phyloP scores from a whole-genome alignment of 2,888 invertebrate species.

The Scaptomyza parva region DNA sequence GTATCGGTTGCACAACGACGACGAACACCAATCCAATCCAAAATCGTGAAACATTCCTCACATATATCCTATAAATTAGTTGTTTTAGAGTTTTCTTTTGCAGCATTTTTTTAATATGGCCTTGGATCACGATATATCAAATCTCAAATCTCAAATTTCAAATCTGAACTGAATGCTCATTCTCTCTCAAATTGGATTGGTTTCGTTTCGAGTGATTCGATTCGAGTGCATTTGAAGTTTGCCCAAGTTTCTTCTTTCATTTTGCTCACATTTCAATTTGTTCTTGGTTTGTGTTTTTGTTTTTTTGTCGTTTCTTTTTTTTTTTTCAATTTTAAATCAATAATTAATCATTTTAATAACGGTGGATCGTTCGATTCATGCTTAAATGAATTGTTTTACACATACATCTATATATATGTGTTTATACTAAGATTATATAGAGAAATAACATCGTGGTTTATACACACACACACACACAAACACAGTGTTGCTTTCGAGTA shows the following conservation, averaged over 20 bases:
- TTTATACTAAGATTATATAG: slow-evolving; percentile 48
- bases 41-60: background rate
- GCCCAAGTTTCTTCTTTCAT: slow-evolving; percentile 30
- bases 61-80: slow-evolving; percentile 5
- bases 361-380: slow-evolving; percentile 83
- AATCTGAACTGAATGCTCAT: background rate
- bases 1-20: slow-evolving; percentile 33
- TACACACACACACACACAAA: slow-evolving; percentile 10
- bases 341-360: slow-evolving; percentile 79
- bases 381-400: slow-evolving; percentile 71
- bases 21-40: slow-evolving; percentile 2
- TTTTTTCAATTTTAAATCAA: slow-evolving; percentile 51
- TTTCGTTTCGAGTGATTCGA: slow-evolving; percentile 3
- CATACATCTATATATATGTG: slow-evolving; percentile 28
- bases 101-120: slow-evolving; percentile 43
- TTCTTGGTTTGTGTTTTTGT: slow-evolving; percentile 35
- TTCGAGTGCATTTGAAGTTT: slow-evolving; percentile 20
- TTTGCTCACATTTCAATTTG: slow-evolving; percentile 18
- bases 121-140: slow-evolving; percentile 23
- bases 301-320: slow-evolving; percentile 19
- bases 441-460: slow-evolving; percentile 55
- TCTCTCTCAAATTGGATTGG: background rate
- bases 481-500: slow-evolving; percentile 20
- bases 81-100: too few relatives aligned
- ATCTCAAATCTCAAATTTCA: too few relatives aligned